Conservation (phyloP, 2,113 vertebrate genomes). For the Menura novaehollandiae region DNA sequence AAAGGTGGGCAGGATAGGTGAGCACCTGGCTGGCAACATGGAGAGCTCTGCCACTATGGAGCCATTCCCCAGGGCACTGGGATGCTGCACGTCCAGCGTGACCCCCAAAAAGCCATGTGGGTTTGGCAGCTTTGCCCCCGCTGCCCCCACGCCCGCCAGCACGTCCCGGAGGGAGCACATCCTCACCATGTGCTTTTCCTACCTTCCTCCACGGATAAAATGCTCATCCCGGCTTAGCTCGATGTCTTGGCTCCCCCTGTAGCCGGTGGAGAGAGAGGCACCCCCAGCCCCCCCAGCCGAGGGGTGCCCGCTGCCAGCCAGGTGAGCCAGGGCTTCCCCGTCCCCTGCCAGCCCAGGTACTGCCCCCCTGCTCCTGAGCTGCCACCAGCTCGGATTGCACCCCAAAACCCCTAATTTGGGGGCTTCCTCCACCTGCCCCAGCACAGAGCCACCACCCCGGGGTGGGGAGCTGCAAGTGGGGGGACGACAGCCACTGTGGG, state of each 20-base stretch:
- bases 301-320: not conserved
- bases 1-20: fast-evolving
- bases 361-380: not conserved
- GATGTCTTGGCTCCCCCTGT: conserved; percentile 60
- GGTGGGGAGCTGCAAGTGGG: fast-evolving
- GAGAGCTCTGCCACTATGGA: not conserved
- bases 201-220: not conserved
- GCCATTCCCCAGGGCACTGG: fast-evolving
- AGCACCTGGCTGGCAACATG: fast-evolving
- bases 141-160: not conserved
- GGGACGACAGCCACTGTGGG: fast-evolving
- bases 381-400: not conserved
- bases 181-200: not conserved
- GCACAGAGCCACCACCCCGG: not conserved
- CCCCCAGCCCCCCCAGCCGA: not conserved
- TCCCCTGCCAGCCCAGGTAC: not conserved
- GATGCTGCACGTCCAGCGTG: not conserved
- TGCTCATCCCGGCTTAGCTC: not conserved
- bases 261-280: conserved; percentile 35
- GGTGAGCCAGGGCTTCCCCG: not conserved
- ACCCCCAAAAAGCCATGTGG: fast-evolving
- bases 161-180: not conserved
- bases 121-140: not conserved
- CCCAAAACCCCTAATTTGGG: not conserved
- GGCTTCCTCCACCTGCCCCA: not conserved